phyloP scores from a whole-genome alignment of 37 sponge, comb jelly and placozoan species.

The Spongilla lacustris region DNA sequence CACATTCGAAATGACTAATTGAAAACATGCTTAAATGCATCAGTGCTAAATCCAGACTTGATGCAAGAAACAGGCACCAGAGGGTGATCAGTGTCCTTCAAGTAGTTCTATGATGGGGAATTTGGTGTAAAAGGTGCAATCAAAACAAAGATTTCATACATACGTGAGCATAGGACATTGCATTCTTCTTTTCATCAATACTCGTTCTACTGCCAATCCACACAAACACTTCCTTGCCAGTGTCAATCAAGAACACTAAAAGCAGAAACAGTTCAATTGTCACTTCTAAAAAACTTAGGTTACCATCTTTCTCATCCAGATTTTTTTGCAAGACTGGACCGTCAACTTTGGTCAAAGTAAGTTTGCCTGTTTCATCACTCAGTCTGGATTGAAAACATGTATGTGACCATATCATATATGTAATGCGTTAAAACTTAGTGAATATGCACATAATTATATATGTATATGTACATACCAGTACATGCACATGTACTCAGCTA shows the following conservation, averaged over 20 bases:
- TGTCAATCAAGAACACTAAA: slow-evolving; percentile 35
- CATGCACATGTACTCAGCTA: too few species aligned
- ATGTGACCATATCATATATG: too few species aligned
- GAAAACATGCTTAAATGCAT: slow-evolving; percentile 4
- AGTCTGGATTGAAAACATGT: too few species aligned
- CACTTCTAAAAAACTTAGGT: background rate
- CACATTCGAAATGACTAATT: too few species aligned
- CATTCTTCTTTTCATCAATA: slow-evolving; percentile 42
- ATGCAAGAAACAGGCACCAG: slow-evolving; percentile 81
- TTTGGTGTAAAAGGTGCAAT: background rate
- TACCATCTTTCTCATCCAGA: slow-evolving; percentile 57
- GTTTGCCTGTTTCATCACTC: slow-evolving; percentile 37
- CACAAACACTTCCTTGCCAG: slow-evolving; percentile 20
- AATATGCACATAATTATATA: too few species aligned
- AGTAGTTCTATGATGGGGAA: slow-evolving; percentile 65
- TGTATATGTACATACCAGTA: too few species aligned
- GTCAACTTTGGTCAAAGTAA: slow-evolving; percentile 20
- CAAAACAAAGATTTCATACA: background rate
- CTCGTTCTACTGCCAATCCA: slow-evolving; percentile 45
- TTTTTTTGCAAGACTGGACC: slow-evolving; percentile 12
- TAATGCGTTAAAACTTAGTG: too few species aligned
- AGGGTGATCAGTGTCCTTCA: slow-evolving; percentile 87
- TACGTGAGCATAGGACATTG: slow-evolving; percentile 57
- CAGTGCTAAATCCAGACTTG: slow-evolving; percentile 53
- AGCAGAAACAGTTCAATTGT: background rate